A percentile compares a stretch with the other conserved stretches of the same genome.
phyloP scores from a whole-genome alignment of 1,140 invertebrate genomes.

The Drosophila baimaii region DNA sequence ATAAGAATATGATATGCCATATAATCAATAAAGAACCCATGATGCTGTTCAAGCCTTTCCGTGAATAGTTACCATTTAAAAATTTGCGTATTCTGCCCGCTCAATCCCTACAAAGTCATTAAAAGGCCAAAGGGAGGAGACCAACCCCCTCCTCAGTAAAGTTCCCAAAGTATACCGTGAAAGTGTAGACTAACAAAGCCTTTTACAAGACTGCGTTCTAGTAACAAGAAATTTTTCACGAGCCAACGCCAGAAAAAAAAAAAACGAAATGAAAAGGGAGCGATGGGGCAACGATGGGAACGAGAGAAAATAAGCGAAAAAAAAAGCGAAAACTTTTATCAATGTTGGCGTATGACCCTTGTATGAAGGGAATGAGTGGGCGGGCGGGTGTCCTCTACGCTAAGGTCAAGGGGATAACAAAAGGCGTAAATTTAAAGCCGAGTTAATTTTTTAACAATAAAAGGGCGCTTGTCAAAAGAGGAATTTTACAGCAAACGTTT shows the following conservation, averaged over 20 bases:
- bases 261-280: conserved; percentile 21
- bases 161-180: conserved; percentile 27
- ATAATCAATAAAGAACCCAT: background rate
- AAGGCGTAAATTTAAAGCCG: conserved; percentile 80
- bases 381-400: conserved; percentile 30
- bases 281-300: conserved; percentile 16
- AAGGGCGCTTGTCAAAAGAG: conserved; percentile 73
- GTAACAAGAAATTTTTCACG: conserved; percentile 61
- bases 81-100: background rate
- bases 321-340: conserved; percentile 69
- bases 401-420: conserved; percentile 77
- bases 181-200: conserved; percentile 48
- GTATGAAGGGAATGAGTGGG: conserved; percentile 11
- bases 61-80: background rate
- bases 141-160: conserved; percentile 5
- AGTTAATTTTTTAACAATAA: conserved; percentile 82
- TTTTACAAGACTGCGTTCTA: conserved; percentile 47
- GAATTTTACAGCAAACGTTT: conserved; percentile 75
- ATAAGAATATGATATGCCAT: background rate
- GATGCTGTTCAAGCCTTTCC: background rate
- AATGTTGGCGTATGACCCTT: conserved; percentile 57
- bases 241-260: conserved; percentile 10
- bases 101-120: conserved; percentile 20
- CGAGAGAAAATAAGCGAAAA: too few species aligned
- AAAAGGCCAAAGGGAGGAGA: conserved; percentile 11